Conservation (phyloP, 2,797 vertebrate genomes). For the Coilia nasus region DNA sequence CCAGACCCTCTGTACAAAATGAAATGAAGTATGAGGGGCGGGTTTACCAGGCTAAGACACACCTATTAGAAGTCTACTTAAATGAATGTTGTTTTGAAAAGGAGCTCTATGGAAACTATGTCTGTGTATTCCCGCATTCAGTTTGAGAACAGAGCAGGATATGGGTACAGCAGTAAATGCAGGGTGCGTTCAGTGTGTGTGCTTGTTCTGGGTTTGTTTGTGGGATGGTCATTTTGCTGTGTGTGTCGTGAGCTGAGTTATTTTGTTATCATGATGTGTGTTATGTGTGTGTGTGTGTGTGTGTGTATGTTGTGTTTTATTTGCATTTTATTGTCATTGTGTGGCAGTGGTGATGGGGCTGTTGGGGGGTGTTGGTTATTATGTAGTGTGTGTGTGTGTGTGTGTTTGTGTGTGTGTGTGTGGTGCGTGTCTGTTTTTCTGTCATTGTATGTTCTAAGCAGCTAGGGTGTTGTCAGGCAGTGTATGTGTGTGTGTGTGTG, state of each 20-base stretch:
- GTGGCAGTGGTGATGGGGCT: too few relatives aligned
- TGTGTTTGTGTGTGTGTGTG: neutral
- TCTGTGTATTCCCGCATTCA: conserved; percentile 23
- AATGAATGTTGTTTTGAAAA: conserved; percentile 52
- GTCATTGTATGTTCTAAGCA: too few relatives aligned
- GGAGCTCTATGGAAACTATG: neutral
- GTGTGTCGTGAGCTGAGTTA: too few relatives aligned
- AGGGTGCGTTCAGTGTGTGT: neutral
- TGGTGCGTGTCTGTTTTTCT: neutral
- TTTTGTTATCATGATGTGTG: too few relatives aligned
- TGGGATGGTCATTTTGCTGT: too few relatives aligned
- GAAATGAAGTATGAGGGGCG: too few relatives aligned
- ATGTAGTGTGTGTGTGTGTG: neutral
- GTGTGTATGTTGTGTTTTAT: neutral
- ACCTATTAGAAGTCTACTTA: conserved; percentile 57
- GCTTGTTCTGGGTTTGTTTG: neutral
- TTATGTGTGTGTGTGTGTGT: neutral
- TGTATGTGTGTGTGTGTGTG: neutral
- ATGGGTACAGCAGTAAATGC: neutral
- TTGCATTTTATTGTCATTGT: too few relatives aligned
- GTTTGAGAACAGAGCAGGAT: conserved; percentile 1
- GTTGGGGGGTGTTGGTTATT: too few relatives aligned
- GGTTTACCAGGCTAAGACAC: too few relatives aligned
- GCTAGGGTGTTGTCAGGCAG: neutral
- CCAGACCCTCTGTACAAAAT: too few relatives aligned